Base-by-base conservation (phyloP, 2,797 vertebrate species). In the Sebastes dallii region DNA sequence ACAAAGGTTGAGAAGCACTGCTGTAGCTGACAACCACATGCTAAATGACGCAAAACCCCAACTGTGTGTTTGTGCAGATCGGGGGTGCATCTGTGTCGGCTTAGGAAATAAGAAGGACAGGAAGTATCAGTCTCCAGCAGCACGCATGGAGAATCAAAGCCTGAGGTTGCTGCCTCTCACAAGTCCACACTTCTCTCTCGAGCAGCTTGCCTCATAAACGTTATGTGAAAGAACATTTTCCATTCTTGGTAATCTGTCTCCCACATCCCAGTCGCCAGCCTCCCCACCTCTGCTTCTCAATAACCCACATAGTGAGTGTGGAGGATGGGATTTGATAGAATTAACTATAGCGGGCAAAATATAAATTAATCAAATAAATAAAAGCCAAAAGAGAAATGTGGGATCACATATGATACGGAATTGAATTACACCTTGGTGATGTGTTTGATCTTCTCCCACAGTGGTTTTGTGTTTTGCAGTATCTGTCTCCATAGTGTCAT, bases 301-400 rank as follows among this genome's bases (percentile, higher is more conserved):
- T 93, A 93, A 90, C 93, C 93, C 88, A 89, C 93, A 91, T 90
- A 89, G 80, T 81, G 86, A 93, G 92, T 92, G 92, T 95, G 94
- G 92, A 94, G 89, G 93, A 96, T 92, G 89, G 83, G 94, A 95
- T 95, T 93, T 88, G 86, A 86, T 83, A 80, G 91, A 93, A 90
- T 94, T 92, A 92, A 77, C 81, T 50, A 81, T 83, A 78, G 62
- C 65, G 52, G 46, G 50, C 66, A 58, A 46, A 71, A 77, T 86
- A 88, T 55, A 83, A 65, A 89, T 73, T 34, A 73, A 85, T 84
- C 42, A 79, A 89, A 92, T 77, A 87, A 90, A 86, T 82, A 58
- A 90, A 88, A 89, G 72, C 60, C 32, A n/a, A 64, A 81, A 79
- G 32, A 75, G 67, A 70, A 75, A 85, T 22, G 30, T 66, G 34